Percentiles rank a stretch among this genome's conserved stretches.
These are phyloP conservation scores for Xenopus petersii DNA, from an alignment of 2,797 vertebrate genomes.

Conservation along the genomic window DNA sequence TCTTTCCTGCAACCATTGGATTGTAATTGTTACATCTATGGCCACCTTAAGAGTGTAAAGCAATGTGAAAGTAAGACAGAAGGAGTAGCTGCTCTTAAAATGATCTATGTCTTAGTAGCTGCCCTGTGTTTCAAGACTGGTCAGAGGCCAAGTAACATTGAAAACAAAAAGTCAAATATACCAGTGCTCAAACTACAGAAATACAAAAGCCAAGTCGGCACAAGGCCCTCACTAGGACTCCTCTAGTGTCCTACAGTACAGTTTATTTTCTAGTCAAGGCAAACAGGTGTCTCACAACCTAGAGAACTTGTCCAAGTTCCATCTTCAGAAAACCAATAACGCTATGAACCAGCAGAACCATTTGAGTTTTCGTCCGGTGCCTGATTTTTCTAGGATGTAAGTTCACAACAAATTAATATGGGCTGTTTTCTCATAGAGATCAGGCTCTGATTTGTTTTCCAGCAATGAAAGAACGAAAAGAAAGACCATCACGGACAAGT, in stretches of 20 bases:
- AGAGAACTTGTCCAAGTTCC: neutral
- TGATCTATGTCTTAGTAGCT: neutral
- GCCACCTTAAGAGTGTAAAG: constrained; percentile 11
- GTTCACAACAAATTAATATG: neutral
- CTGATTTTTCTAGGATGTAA: constrained; percentile 4
- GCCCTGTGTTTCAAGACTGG: neutral
- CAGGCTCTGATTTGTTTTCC: neutral
- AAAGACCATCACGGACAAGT: neutral
- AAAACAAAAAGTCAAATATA: constrained; percentile 17
- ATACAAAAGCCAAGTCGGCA: constrained; percentile 14
- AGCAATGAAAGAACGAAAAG: neutral
- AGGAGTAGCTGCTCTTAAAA: neutral
- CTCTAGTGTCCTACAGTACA: constrained; percentile 16
- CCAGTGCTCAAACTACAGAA: constrained; percentile 44
- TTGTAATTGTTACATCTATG: too few relatives aligned
- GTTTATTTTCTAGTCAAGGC: constrained; percentile 4
- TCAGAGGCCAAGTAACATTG: neutral
- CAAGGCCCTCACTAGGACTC: constrained; percentile 19
- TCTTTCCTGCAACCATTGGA: too few relatives aligned
- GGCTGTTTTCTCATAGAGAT: constrained; percentile 2
- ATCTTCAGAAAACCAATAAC: constrained; percentile 2
- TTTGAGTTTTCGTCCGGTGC: neutral
- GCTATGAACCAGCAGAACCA: neutral
- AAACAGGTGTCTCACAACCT: constrained; percentile 23
- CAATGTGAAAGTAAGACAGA: neutral